A percentile compares a stretch with the other conserved stretches of the same genome.
These are phyloP conservation scores for Phymastichus coffea DNA, from an alignment of 1,140 invertebrate species.

Conservation along the genomic window DNA sequence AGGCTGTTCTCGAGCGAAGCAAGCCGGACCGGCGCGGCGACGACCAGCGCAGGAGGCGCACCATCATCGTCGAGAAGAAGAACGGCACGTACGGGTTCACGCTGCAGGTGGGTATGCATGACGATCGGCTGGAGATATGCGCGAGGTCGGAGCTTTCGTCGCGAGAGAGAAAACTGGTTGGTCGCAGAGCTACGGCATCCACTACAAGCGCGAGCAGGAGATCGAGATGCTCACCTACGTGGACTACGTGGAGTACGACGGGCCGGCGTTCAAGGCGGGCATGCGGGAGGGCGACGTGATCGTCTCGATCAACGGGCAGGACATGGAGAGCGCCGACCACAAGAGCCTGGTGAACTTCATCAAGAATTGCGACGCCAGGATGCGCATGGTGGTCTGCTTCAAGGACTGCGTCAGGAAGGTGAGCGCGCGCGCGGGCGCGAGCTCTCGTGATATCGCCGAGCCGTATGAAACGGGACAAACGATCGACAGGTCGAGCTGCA, in stretches of 20 bases:
- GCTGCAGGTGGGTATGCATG: constrained; percentile 62
- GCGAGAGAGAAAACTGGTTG: too few relatives aligned
- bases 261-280: constrained; percentile 84
- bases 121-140: too few relatives aligned
- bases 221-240: constrained; percentile 95
- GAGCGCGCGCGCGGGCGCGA: too few relatives aligned
- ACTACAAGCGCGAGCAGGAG: constrained; percentile 87
- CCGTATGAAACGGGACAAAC: constrained; percentile 12
- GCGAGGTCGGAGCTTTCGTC: too few relatives aligned
- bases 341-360: constrained; percentile 88
- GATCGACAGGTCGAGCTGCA: constrained; percentile 77
- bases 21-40: constrained; percentile 79
- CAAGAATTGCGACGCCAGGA: constrained; percentile 82
- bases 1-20: constrained; percentile 74
- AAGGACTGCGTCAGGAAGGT: constrained; percentile 94
- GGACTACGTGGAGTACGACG: constrained; percentile 91
- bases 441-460: too few relatives aligned
- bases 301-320: constrained; percentile 88
- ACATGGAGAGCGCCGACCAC: constrained; percentile 90
- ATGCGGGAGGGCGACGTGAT: constrained; percentile 95
- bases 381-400: constrained; percentile 93
- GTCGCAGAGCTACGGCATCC: constrained; percentile 93
- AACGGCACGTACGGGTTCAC: constrained; percentile 93
- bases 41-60: constrained; percentile 79
- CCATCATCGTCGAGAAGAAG: constrained; percentile 89